Evolutionary conservation across 2,888 invertebrate species (phyloP).

Genomic region (Mechanitis mazaeus): DNA sequence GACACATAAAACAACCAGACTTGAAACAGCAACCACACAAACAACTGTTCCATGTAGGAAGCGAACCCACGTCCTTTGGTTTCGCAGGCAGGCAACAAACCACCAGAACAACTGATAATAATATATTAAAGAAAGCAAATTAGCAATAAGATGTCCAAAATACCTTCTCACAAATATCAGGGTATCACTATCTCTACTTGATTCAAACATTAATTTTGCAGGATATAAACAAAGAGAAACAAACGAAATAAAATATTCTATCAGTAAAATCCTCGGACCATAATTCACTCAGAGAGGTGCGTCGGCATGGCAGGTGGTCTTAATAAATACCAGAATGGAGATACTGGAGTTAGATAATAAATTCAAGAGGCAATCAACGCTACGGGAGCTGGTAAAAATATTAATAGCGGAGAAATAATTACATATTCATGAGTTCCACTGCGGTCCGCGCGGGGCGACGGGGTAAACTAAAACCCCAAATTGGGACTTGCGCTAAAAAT

Average conservation of each 20-base stretch:
- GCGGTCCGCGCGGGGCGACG: slow-evolving; percentile 38
- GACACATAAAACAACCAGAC: no score
- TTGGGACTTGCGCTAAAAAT: slow-evolving; percentile 35
- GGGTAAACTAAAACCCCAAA: slow-evolving; percentile 56
- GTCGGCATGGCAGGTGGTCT: slow-evolving; percentile 71
- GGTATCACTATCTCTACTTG: slow-evolving; percentile 8
- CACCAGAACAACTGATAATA: no score
- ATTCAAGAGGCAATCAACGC: slow-evolving; percentile 77
- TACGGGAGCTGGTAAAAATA: slow-evolving; percentile 72
- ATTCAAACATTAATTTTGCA: slow-evolving; percentile 40
- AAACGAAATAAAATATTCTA: slow-evolving; percentile 72
- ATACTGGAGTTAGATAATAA: slow-evolving; percentile 71
- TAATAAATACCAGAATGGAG: slow-evolving; percentile 75
- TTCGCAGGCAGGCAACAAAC: no score
- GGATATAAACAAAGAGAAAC: slow-evolving; percentile 51
- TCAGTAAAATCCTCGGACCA: slow-evolving; percentile 66
- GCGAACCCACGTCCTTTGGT: no score
- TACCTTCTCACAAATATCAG: slow-evolving; percentile 3
- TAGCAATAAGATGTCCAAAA: no score
- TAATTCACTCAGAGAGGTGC: slow-evolving; percentile 66
- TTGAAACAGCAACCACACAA: no score
- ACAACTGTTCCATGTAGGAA: no score
- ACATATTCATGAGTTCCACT: slow-evolving; percentile 70
- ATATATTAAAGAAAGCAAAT: no score
- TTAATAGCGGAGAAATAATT: slow-evolving; percentile 75